Evolutionary conservation across 2,113 vertebrate genomes (phyloP), one percentile per base, ranked within the genome.

Genomic region (Chauna torquata): DNA sequence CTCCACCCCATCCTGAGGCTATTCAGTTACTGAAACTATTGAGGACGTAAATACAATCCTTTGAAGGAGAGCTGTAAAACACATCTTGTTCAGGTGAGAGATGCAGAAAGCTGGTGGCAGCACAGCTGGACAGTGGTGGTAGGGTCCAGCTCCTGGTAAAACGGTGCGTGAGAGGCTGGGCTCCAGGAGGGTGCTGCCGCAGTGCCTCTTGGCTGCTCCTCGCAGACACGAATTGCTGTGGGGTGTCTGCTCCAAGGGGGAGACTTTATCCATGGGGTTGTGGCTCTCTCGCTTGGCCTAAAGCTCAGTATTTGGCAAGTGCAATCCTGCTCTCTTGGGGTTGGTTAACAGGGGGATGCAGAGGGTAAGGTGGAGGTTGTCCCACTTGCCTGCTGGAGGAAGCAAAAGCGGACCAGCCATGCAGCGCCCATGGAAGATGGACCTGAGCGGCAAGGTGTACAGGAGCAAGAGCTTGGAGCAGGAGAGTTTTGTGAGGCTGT

Each of bases 401-500:
- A 36, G 20, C 61, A n/a, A 78, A 94, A 86, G 47, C 58, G 86
- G 18, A 4, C 8, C 18, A 66, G 12, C 32, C 8, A n/a, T 45
- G 32, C 69, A 66, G n/a, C 18, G 36, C 11, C 45, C 7, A 7
- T 18, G 30, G 30, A 9, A 0, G 0, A 2, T 62, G 12, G 2
- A 10, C 47, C 23, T 59, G 50, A 55, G 32, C 44, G 38, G 24
- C 0, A 1, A 8, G 34, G 8, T 30, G 8, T 32, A 55, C 45
- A 74, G 52, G 32, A 72, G 8, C 24, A 44, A 91, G 30, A 84
- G 28, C 69, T 38, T 49, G 50, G 30, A 78, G 65, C 44, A 38
- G 11, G 23, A 72, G 62, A 45, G 47, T 84, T 91, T 28, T 78
- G n/a, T 80, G 44, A 24, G 36, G 16, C 49, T 57, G 17, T 9